Percentiles rank a stretch among this genome's conserved stretches.
Conservation (phyloP, 2,888 invertebrate genomes). For the Spatulosminthurus flaviceps region DNA sequence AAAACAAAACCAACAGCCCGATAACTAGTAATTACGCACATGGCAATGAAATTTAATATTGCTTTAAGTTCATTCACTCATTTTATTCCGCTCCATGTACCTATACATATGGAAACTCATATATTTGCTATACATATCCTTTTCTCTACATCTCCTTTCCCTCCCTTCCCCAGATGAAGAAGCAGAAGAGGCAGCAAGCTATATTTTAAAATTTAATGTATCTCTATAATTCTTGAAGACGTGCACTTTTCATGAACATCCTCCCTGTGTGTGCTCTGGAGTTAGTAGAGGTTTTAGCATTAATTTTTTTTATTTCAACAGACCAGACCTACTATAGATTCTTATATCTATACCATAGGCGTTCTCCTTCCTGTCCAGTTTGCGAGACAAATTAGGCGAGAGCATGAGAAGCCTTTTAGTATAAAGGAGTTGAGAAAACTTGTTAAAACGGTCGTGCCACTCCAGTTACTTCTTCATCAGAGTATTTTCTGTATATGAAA, state of each 20-base stretch:
- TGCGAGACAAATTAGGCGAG: slow-evolving; percentile 18
- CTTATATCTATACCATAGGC: background rate
- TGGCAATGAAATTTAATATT: slow-evolving; percentile 18
- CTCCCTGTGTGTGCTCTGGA: too few relatives aligned
- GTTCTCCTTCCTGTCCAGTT: slow-evolving; percentile 14
- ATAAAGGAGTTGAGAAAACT: background rate
- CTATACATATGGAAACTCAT: too few relatives aligned
- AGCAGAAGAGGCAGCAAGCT: too few relatives aligned
- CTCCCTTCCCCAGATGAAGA: too few relatives aligned
- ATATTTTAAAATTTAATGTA: too few relatives aligned
- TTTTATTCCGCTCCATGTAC: background rate
- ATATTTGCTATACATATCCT: too few relatives aligned
- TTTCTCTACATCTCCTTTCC: too few relatives aligned
- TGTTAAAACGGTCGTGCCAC: slow-evolving; percentile 14
- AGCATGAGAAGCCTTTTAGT: slow-evolving; percentile 18
- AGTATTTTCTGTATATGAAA: background rate
- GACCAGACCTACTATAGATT: too few relatives aligned
- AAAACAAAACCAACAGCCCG: slow-evolving; percentile 12
- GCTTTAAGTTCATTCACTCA: slow-evolving; percentile 18
- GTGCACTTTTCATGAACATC: background rate
- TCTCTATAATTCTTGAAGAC: background rate
- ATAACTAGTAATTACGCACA: slow-evolving; percentile 18
- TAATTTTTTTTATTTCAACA: too few relatives aligned
- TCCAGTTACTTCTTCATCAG: background rate
- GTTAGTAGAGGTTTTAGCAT: too few relatives aligned